Base-by-base conservation (phyloP, 1,140 invertebrate genomes). In the Brachionus rubens region DNA sequence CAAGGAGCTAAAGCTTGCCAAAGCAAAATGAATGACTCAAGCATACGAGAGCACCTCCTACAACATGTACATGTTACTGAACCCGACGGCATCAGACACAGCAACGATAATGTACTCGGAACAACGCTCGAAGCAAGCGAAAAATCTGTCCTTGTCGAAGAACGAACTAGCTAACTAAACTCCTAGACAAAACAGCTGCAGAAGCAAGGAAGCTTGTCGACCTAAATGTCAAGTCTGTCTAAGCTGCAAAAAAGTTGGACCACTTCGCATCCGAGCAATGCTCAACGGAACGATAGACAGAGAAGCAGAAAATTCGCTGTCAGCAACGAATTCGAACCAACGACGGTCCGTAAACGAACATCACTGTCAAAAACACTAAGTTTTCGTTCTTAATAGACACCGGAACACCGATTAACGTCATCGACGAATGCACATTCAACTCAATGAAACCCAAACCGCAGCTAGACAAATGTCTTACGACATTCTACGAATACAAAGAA, bases 31-130 rank as follows among this genome's bases (percentile, higher is more conserved):
- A 33, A 62, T 33, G 30, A 33, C 56, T 40, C 56, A 62, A 62
- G 56, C 30, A 36, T 62, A 40, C 16, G 56, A 62, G 16, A 43
- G 16, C 33, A 28, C 59, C 40, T 33, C 30, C 6, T 16, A 40
- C 19, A 65, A 41, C 36, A 65, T 65, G 59, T 21, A 41, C 24
- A 65, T 65, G 54, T 30, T 59, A 7, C n/a, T 33, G 6, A 59
- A 59, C 16, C 33, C 59, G 16, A 41, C 59, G 16, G 59, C 28
- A 14, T 26, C 3, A 36, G 33, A 36, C 9, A 36, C 54, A 59
- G 14, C 54, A 5, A 14, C 54, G 26, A 59, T 59, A 21, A 59
- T 59, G 54, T 59, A 36, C 30, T n/a, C 54, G 6, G 28, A 59
- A 21, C 28, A 59, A 30, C 28, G 30, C 16, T 40, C 54, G n/a